These are phyloP conservation scores for Lepidurus couesii DNA, from an alignment of 1,140 invertebrate genomes.

Conservation along the genomic window DNA sequence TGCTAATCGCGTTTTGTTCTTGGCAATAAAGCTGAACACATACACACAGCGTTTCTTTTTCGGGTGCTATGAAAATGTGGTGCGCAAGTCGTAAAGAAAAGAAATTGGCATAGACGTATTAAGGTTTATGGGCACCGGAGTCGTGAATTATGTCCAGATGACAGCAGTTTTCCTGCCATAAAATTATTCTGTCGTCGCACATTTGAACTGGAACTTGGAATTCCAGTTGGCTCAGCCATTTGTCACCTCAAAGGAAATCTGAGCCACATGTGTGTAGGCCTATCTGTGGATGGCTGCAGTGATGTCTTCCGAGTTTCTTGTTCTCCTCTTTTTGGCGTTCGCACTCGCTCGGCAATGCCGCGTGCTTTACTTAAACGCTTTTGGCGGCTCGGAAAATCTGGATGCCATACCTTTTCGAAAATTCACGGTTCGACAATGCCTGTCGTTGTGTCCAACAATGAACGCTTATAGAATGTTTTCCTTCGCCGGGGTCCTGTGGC, in stretches of 20 bases:
- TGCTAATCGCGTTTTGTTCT: not conserved
- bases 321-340: not conserved
- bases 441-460: not conserved
- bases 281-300: not conserved
- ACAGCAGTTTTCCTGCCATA: slow-evolving; percentile 18
- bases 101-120: not conserved
- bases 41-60: not conserved
- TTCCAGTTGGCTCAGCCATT: slow-evolving; percentile 3
- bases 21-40: not conserved
- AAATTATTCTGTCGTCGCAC: slow-evolving; percentile 22
- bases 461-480: not conserved
- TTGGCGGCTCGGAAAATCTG: slow-evolving; percentile 20
- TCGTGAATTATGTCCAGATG: slow-evolving; percentile 14
- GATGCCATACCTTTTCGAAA: slow-evolving; percentile 4
- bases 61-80: not conserved
- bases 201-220: slow-evolving; percentile 1
- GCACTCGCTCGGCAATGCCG: slow-evolving; percentile 2
- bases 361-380: slow-evolving; percentile 12
- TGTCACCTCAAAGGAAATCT: not conserved
- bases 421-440: not conserved
- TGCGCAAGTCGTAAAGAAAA: not conserved
- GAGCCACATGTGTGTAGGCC: not conserved
- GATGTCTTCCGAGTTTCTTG: not conserved
- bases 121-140: not conserved
- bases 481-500: not conserved